Evolutionary conservation across 1,140 invertebrate species (phyloP), one percentile per base, ranked within the genome.

Genomic region (Heliconius hewitsoni): DNA sequence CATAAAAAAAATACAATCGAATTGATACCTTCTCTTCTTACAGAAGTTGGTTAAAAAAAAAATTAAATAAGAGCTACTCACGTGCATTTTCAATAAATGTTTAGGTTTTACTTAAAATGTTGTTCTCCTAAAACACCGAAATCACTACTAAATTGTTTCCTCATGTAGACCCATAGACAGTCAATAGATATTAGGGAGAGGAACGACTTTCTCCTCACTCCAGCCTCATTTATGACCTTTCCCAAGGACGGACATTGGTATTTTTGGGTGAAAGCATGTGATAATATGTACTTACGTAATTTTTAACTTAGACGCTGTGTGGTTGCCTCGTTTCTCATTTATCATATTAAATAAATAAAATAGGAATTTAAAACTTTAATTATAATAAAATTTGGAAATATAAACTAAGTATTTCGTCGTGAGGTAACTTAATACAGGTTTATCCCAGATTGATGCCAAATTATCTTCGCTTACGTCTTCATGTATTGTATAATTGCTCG

Each of bases 251-350:
- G 55, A 66, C 11, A 27, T 66, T 66, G 60, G 60, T 5, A 16
- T 66, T 66, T 66, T 66, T 66, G 11, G 70, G 74, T 46, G 74
- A 75, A 75, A 75, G 74, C n/a, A 52, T 42, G 55, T 75, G 55
- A 13, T 66, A 27, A 66, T 66, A 30, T 23, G 30, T 66, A 66
- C 60, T n/a, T 46, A 52, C 16, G 3, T 60, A 66, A 16, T 27
- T 66, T 23, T 16, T 66, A 30, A 66, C 23, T 66, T 66, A 3
- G 3, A 5, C 8, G 23, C 60, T 30, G 19, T 13, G 3, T 30
- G 8, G 9, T 30, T 66, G 60, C 60, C 23, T 66, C 60, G 23
- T 13, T 66, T 66, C 23, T 66, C 1, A n/a, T 57, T 13, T 46
- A 46, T 16, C 13, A 46, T 46, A 46, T 13, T 16, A 46, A 4